A percentile compares a stretch with the other conserved stretches of the same genome.
Evolutionary conservation across 2,797 vertebrate genomes (phyloP).

Genomic region (Urosaurus nigricauda): DNA sequence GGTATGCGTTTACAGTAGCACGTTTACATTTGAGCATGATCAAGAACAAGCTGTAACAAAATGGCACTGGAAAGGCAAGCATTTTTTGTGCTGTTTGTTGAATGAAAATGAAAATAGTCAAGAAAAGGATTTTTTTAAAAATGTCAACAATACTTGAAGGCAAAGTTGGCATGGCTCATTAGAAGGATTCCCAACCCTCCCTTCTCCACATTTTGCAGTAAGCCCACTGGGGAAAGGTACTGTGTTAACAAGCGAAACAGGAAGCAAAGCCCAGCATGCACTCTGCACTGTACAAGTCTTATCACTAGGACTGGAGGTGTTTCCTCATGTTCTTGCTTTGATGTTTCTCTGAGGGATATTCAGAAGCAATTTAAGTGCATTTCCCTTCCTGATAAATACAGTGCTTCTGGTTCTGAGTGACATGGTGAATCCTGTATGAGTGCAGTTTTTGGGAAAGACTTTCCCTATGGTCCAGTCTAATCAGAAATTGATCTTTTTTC

Average conservation of each 20-base stretch:
- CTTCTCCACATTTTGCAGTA: not conserved
- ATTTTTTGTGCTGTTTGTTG: not conserved
- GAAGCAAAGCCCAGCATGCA: constrained; percentile 44
- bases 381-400: not conserved
- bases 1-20: not conserved
- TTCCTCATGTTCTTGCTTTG: constrained; percentile 40
- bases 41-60: not conserved
- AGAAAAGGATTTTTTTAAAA: not conserved
- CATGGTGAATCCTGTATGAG: not conserved
- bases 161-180: not conserved
- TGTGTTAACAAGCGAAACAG: constrained; percentile 50
- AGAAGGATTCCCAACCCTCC: not conserved
- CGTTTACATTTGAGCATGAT: not conserved
- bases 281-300: constrained; percentile 39
- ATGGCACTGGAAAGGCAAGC: not conserved
- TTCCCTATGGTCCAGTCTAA: not conserved
- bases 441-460: not conserved
- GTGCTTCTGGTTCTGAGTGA: constrained; percentile 15
- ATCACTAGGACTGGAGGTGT: constrained; percentile 21
- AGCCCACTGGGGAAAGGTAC: constrained; percentile 21
- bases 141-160: not conserved
- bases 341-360: constrained; percentile 17
- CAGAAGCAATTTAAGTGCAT: constrained; percentile 17
- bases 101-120: not conserved
- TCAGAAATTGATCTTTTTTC: not conserved